Base-by-base conservation (phyloP, 1,140 invertebrate species). In the Stegodyphus mimosarum region DNA sequence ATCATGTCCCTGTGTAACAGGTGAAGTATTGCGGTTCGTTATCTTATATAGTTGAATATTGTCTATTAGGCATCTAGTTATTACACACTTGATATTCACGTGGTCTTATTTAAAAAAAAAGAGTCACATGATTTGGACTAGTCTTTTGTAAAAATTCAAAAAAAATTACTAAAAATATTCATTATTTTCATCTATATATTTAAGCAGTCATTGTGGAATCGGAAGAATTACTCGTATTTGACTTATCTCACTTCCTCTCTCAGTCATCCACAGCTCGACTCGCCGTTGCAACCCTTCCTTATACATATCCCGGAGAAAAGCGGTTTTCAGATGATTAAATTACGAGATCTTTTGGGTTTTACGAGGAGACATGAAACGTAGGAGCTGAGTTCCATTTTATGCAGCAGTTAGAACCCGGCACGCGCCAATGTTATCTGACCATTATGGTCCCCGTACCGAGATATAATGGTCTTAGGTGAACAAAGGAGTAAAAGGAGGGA, bases 251-350 rank as follows among this genome's bases (percentile, higher is more conserved):
- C 80, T 83, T 67, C 48, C 13, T 50, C 51, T 52, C 80, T 55
- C n/a, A 81, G 33, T 33, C 33, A 15, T 9, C 55, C 55, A 60
- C 18, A 15, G 13, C 33, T n/a, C 48, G 33, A 11, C 51, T 13
- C n/a, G 9, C 15, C 51, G 15, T 15, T 7, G 5, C 48, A 60
- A 73, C 80, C 80, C 79, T 52, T 81, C 69, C 69, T 66, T 33
- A 55, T 55, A 70, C 78, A n/a, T 48, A 84, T 60, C 81, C 49
- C 78, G 63, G 71, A 84, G 81, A 84, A 76, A 76, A 84, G 83
- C 75, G 75, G 83, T 78, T 78, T 78, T 78, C 77, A 86, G 85
- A 86, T 86, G 85, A 86, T 86, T 86, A 86, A 86, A 86, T 86
- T 86, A 86, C 77, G 85, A 81, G 76, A 86, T 86, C 63, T 74